phyloP scores from a whole-genome alignment of 2,113 vertebrate genomes.

The Synchiropus splendidus region DNA sequence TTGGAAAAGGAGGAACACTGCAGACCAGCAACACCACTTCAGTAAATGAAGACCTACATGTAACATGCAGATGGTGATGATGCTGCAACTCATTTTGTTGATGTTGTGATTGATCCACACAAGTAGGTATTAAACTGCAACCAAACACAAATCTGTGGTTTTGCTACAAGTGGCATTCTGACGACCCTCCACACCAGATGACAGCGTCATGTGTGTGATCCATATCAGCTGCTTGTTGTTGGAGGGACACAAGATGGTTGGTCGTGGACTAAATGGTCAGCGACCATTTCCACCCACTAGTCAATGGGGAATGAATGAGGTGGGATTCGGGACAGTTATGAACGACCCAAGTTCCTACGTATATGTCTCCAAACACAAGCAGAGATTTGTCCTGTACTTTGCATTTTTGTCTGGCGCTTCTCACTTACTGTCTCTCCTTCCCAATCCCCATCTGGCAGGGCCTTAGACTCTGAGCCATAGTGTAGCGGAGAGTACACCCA shows the following conservation, averaged over 20 bases:
- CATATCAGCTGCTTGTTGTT: slow-evolving; percentile 19
- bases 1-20: too few species aligned
- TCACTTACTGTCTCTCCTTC: slow-evolving; percentile 98
- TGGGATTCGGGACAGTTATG: slow-evolving; percentile 9
- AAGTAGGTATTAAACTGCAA: too few species aligned
- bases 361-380: too few species aligned
- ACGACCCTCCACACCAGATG: too few species aligned
- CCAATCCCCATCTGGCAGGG: slow-evolving; percentile 81
- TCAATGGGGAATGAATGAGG: slow-evolving; percentile 32
- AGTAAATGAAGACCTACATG: too few species aligned
- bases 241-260: slow-evolving; percentile 29
- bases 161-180: too few species aligned
- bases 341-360: not conserved
- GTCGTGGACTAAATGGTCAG: slow-evolving; percentile 34
- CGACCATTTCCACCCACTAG: slow-evolving; percentile 27
- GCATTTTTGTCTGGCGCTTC: slow-evolving; percentile 39
- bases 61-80: too few species aligned
- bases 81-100: too few species aligned
- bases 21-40: too few species aligned
- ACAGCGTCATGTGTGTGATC: too few species aligned
- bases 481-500: slow-evolving; percentile 99
- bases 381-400: slow-evolving; percentile 15
- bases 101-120: too few species aligned
- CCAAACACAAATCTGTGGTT: too few species aligned
- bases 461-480: slow-evolving; percentile 84